Conservation (phyloP, 1,140 invertebrate species). For the Drosophila obscura region DNA sequence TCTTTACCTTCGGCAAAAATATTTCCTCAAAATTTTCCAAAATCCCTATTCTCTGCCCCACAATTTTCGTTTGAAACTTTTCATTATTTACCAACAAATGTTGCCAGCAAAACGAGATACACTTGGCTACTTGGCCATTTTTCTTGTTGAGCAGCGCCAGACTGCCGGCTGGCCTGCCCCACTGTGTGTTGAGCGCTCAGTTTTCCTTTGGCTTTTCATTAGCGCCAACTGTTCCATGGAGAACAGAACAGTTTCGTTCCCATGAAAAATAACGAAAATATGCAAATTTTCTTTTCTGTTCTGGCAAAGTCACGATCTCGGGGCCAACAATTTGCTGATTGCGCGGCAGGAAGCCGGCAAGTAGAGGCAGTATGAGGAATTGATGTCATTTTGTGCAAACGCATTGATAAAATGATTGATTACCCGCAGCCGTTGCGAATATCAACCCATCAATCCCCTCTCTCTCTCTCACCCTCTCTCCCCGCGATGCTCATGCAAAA, state of each 20-base stretch:
- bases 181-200: constrained; percentile 11
- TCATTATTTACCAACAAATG: constrained; percentile 46
- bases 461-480: neutral
- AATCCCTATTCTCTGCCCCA: neutral
- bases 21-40: neutral
- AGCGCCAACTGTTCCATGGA: constrained; percentile 66
- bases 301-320: constrained; percentile 77
- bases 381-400: constrained; percentile 75
- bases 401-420: constrained; percentile 83
- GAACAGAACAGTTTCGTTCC: constrained; percentile 1
- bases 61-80: constrained; percentile 25
- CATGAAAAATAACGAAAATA: constrained; percentile 75
- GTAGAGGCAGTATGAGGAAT: constrained; percentile 56
- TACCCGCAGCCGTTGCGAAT: constrained; percentile 66
- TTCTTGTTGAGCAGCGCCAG: constrained; percentile 30
- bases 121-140: constrained; percentile 44
- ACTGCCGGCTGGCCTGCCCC: constrained; percentile 20
- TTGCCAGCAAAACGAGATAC: constrained; percentile 32
- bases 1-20: neutral
- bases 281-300: constrained; percentile 65
- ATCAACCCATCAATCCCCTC: neutral
- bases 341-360: constrained; percentile 44
- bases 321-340: constrained; percentile 80
- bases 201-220: constrained; percentile 62
- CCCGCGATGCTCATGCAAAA: constrained; percentile 27